A percentile compares a stretch with the other conserved stretches of the same genome.
Evolutionary conservation across 2,888 invertebrate genomes (phyloP).

Genomic region (Rotaria macrura): DNA sequence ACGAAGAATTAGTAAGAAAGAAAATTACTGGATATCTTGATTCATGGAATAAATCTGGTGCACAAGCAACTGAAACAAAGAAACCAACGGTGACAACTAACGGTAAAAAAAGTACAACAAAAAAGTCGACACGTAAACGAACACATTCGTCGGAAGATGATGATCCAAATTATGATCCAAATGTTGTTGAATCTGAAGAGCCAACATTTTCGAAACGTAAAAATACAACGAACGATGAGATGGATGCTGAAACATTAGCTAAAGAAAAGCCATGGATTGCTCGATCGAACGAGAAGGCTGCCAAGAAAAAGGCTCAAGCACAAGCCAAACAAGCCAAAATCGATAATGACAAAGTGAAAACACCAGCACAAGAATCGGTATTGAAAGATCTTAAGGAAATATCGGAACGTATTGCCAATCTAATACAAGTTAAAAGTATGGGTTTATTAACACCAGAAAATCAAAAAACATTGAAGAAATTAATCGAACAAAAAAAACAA

Average conservation of each 20-base stretch:
- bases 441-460: conserved; percentile 13
- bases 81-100: background rate
- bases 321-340: background rate
- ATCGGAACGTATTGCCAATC: background rate
- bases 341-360: background rate
- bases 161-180: background rate
- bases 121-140: background rate
- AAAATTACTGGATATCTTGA: background rate
- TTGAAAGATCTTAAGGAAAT: background rate
- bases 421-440: conserved; percentile 18
- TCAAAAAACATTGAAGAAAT: conserved; percentile 8
- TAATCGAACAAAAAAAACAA: conserved; percentile 6
- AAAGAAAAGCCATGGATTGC: background rate
- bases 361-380: conserved; percentile 1
- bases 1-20: background rate
- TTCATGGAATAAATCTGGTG: background rate
- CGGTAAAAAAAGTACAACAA: background rate
- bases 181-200: background rate
- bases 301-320: background rate
- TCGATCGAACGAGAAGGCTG: background rate
- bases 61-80: background rate
- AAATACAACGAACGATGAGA: background rate
- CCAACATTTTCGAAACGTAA: background rate
- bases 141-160: background rate
- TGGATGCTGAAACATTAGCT: background rate